These are phyloP conservation scores for Nomada flava DNA, from an alignment of 2,888 invertebrate genomes.

Conservation along the genomic window DNA sequence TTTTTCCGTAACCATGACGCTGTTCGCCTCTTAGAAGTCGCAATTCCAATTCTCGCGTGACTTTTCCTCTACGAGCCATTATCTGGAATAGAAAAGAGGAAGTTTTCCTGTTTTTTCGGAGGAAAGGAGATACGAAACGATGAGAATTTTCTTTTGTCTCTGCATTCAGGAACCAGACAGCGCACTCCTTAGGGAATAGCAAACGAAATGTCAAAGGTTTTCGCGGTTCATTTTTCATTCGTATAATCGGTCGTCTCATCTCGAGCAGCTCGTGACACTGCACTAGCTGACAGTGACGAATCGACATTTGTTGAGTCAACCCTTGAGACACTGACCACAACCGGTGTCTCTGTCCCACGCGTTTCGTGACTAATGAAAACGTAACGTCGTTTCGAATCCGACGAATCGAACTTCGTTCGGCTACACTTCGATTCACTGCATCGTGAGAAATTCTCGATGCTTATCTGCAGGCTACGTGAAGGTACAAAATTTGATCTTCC, in stretches of 20 bases:
- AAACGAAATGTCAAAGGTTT: slow-evolving; percentile 78
- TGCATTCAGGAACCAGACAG: slow-evolving; percentile 56
- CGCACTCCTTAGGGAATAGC: slow-evolving; percentile 56
- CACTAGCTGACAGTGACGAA: slow-evolving; percentile 83
- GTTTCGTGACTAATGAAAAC: slow-evolving; percentile 71
- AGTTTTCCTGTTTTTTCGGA: neutral
- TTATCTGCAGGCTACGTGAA: neutral
- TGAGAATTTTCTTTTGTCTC: slow-evolving; percentile 36
- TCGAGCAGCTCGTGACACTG: slow-evolving; percentile 81
- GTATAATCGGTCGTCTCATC: slow-evolving; percentile 83
- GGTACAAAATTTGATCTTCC: neutral
- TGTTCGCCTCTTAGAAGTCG: neutral
- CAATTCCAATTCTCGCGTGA: slow-evolving; percentile 3
- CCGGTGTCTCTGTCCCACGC: slow-evolving; percentile 56
- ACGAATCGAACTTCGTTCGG: slow-evolving; percentile 27
- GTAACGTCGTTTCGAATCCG: slow-evolving; percentile 50
- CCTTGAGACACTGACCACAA: slow-evolving; percentile 76
- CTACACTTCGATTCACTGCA: slow-evolving; percentile 21
- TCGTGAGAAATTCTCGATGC: slow-evolving; percentile 44
- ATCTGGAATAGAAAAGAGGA: neutral
- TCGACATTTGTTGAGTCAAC: slow-evolving; percentile 82
- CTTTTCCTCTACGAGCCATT: neutral
- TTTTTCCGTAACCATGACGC: neutral
- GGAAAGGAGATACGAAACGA: neutral
- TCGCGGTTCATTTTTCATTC: slow-evolving; percentile 84